phyloP scores from a whole-genome alignment of 2,888 invertebrate species.

The Siphlonurus alternatus region DNA sequence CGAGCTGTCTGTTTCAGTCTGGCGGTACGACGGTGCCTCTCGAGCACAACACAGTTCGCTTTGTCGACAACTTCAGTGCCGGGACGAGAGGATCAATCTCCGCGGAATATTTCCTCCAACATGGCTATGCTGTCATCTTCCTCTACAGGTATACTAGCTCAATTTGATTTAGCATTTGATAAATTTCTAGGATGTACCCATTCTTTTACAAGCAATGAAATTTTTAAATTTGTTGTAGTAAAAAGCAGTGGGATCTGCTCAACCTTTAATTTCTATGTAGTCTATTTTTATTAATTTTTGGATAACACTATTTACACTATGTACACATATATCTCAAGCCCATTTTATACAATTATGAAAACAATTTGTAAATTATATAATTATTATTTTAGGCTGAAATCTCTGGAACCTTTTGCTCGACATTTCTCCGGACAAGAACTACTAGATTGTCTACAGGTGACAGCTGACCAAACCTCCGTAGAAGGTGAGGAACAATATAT shows the following conservation, averaged over 20 bases:
- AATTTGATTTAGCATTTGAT: background rate
- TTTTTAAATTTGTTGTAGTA: background rate
- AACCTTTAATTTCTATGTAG: background rate
- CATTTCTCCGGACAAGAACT: slow-evolving; percentile 67
- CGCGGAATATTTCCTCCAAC: slow-evolving; percentile 83
- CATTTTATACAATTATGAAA: no score
- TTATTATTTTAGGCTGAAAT: slow-evolving; percentile 73
- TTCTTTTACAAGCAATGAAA: background rate
- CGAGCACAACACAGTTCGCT: slow-evolving; percentile 93
- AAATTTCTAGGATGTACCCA: background rate
- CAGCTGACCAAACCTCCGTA: slow-evolving; percentile 27
- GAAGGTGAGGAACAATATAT: background rate
- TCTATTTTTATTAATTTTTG: background rate
- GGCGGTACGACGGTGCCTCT: slow-evolving; percentile 95
- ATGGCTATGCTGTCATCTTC: slow-evolving; percentile 84
- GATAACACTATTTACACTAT: slow-evolving; percentile 26
- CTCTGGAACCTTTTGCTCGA: slow-evolving; percentile 78
- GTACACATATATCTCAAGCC: no score
- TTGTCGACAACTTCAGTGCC: slow-evolving; percentile 97
- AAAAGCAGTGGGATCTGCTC: background rate
- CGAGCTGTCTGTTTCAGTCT: slow-evolving; percentile 39
- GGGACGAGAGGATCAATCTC: slow-evolving; percentile 91
- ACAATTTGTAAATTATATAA: no score
- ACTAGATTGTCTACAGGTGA: slow-evolving; percentile 57
- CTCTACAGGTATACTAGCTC: slow-evolving; percentile 49